Evolutionary conservation across 1,140 invertebrate species (phyloP).

Genomic region (Pygmarrhopalites habei): DNA sequence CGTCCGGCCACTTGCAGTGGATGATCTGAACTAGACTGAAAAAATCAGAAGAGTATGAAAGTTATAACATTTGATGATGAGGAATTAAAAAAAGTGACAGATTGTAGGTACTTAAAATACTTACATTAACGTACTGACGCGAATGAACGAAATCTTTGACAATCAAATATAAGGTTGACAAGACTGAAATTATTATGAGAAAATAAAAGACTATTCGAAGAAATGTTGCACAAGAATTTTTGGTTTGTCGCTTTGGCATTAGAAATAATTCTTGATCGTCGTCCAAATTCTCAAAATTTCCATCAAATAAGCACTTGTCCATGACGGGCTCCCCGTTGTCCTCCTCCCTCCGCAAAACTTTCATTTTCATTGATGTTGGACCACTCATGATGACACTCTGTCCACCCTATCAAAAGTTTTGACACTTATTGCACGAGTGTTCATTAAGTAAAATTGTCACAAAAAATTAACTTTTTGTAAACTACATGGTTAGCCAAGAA

Average conservation of each 20-base stretch:
- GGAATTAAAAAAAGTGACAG: too few relatives aligned
- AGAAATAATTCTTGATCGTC: slow-evolving; percentile 29
- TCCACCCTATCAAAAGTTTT: too few relatives aligned
- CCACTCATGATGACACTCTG: neutral
- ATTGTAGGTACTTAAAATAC: too few relatives aligned
- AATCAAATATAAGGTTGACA: slow-evolving; percentile 18
- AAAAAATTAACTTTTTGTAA: too few relatives aligned
- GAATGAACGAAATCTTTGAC: slow-evolving; percentile 8
- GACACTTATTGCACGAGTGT: too few relatives aligned
- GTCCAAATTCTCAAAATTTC: neutral
- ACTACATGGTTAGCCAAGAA: too few relatives aligned
- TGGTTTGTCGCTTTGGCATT: slow-evolving; percentile 19
- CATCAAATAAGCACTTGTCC: neutral
- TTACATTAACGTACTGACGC: too few relatives aligned
- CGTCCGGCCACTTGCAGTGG: too few relatives aligned
- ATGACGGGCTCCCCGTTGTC: neutral
- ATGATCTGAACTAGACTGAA: too few relatives aligned
- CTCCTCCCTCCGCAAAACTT: slow-evolving; percentile 12
- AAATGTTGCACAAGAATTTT: slow-evolving; percentile 14
- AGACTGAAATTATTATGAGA: slow-evolving; percentile 5
- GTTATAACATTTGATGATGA: too few relatives aligned
- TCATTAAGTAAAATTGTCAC: too few relatives aligned
- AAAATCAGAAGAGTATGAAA: too few relatives aligned
- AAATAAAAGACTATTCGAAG: slow-evolving; percentile 19
- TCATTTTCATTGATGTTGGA: slow-evolving; percentile 21